These are phyloP conservation scores for Notodonta ziczac DNA, from an alignment of 2,888 invertebrate species.

Conservation along the genomic window DNA sequence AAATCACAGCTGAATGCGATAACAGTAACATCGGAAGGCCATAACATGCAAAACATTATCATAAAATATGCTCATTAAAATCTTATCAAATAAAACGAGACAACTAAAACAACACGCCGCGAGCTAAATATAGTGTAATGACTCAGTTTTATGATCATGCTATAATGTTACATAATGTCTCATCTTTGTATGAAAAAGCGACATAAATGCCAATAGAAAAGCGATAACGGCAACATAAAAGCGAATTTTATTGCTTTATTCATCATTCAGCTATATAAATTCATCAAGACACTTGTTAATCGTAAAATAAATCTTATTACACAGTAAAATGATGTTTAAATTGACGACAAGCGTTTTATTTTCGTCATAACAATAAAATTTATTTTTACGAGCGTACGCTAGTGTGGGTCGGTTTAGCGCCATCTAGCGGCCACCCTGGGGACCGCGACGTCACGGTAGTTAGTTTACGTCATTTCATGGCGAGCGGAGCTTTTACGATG, in stretches of 20 bases:
- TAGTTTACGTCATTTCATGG: slow-evolving; percentile 65
- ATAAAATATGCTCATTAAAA: slow-evolving; percentile 43
- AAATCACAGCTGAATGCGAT: slow-evolving; percentile 13
- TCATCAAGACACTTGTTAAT: slow-evolving; percentile 85
- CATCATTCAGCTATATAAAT: slow-evolving; percentile 81
- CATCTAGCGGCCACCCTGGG: slow-evolving; percentile 62
- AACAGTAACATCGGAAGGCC: slow-evolving; percentile 15
- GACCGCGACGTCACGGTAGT: slow-evolving; percentile 55
- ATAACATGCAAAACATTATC: slow-evolving; percentile 23
- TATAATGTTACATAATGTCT: slow-evolving; percentile 58
- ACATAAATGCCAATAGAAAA: slow-evolving; percentile 76
- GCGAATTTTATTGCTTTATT: slow-evolving; percentile 80
- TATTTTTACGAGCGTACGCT: slow-evolving; percentile 77
- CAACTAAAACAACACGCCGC: slow-evolving; percentile 34
- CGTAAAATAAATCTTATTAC: slow-evolving; percentile 85
- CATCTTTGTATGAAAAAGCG: slow-evolving; percentile 62
- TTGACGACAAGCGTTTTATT: slow-evolving; percentile 85
- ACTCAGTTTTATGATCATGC: slow-evolving; percentile 60
- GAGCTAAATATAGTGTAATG: slow-evolving; percentile 55
- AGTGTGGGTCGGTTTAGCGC: slow-evolving; percentile 63
- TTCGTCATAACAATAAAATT: slow-evolving; percentile 85
- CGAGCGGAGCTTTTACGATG: slow-evolving; percentile 62
- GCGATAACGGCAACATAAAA: slow-evolving; percentile 77
- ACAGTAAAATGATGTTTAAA: slow-evolving; percentile 83
- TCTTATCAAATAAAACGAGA: slow-evolving; percentile 43